Conservation (phyloP, 2,888 invertebrate genomes). For the Ceratothoa steindachneri region DNA sequence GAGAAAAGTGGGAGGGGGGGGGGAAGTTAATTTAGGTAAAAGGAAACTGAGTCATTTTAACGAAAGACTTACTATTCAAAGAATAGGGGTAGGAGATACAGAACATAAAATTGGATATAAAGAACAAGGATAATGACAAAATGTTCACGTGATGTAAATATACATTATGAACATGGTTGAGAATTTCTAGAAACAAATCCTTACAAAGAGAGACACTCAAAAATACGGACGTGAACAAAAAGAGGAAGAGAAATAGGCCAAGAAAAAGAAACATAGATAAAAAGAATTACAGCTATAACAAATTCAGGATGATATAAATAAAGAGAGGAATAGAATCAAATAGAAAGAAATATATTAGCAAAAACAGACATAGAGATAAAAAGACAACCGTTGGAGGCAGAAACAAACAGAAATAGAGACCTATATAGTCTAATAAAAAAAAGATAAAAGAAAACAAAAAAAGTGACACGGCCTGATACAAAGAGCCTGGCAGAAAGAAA, state of each 20-base stretch:
- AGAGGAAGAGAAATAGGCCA: background rate
- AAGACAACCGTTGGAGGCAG: background rate
- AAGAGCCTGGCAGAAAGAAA: too few relatives aligned
- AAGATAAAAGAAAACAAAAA: background rate
- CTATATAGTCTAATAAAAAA: background rate
- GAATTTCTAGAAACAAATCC: too few relatives aligned
- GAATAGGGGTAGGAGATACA: too few relatives aligned
- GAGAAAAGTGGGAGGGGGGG: conserved; percentile 3
- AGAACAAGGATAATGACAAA: too few relatives aligned
- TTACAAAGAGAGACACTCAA: too few relatives aligned
- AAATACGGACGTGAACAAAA: background rate
- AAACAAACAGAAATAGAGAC: background rate
- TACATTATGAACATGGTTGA: too few relatives aligned
- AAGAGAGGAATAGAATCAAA: background rate
- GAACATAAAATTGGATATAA: too few relatives aligned
- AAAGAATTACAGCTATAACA: background rate
- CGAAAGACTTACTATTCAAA: too few relatives aligned
- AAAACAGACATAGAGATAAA: background rate
- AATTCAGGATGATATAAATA: background rate
- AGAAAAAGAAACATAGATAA: background rate
- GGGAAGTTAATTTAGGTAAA: too few relatives aligned
- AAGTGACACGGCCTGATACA: too few relatives aligned
- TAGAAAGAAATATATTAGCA: background rate
- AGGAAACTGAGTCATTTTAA: too few relatives aligned
- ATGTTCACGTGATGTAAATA: too few relatives aligned